Evolutionary conservation across 1,140 invertebrate genomes (phyloP), one percentile per base, ranked within the genome.

Genomic region (Drosophila truncata): DNA sequence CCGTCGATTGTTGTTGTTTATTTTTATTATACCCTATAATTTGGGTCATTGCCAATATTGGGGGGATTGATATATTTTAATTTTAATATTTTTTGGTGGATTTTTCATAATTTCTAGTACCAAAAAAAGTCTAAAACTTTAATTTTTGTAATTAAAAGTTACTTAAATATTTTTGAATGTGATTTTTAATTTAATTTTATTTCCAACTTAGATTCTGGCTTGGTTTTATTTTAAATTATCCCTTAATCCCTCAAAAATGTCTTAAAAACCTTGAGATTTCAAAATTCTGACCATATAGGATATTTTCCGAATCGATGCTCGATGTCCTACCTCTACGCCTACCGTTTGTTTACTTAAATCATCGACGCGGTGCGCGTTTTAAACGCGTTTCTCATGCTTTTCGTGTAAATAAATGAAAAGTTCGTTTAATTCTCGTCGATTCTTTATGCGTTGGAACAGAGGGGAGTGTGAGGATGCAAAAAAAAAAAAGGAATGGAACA

Each of bases 401-500:
- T 86, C 82, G 79, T 71, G 78, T 88, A 90, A 88, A 88, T 88
- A 88, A 88, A 88, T 88, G 85, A 88, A 88, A 88, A 88, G 74
- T 81, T 85, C 81, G 81, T 90, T 88, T 88, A 88, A 88, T 88
- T 90, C 81, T 79, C 46, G 78, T 79, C 62, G 69, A 90, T 90
- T 84, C 83, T 80, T 87, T 84, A 88, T 80, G 57, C 67, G 62
- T 16, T 35, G 47, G 31, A 67, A 18, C 47, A 50, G 29, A 54
- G 8, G 25, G 23, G 27, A 13, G 46, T 31, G 27, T 20, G n/a
- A n/a, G 18, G 39, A 11, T 14, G 66, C 4, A 16, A 33, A 18
- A 18, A 9, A 20, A 4, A 16, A 33, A 18, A 18, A 9, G 25
- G 39, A 39, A 23, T 57, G 54, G 54, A 13, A 14, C 33, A 50